A percentile compares a stretch with the other conserved stretches of the same genome.
Conservation (phyloP, 1,140 invertebrate species). For the Calephelis nemesis region DNA sequence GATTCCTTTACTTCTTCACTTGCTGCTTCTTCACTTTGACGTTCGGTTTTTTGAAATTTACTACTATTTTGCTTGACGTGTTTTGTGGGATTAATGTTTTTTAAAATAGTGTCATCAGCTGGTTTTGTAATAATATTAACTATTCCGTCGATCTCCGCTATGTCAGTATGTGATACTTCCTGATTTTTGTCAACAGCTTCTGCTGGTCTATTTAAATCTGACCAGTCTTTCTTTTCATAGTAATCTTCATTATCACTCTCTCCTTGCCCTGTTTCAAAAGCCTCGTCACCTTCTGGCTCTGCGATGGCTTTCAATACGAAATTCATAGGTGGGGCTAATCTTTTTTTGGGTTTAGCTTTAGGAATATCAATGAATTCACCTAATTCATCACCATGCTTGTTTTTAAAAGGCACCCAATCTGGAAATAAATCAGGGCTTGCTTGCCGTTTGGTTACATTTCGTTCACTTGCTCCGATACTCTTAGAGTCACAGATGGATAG, state of each 20-base stretch:
- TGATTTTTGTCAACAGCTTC: constrained; percentile 33
- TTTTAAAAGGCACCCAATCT: constrained; percentile 70
- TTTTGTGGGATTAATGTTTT: constrained; percentile 24
- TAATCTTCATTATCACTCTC: constrained; percentile 58
- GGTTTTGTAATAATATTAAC: constrained; percentile 56
- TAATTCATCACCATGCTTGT: constrained; percentile 62
- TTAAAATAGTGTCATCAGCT: constrained; percentile 20
- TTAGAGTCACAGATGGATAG: constrained; percentile 35
- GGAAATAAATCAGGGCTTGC: constrained; percentile 53
- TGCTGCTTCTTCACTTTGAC: constrained; percentile 21
- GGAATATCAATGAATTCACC: constrained; percentile 56
- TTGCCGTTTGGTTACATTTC: constrained; percentile 55
- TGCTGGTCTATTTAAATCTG: constrained; percentile 43
- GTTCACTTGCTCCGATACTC: constrained; percentile 53
- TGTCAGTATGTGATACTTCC: constrained; percentile 41
- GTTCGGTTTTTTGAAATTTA: not conserved
- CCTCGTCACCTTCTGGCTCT: constrained; percentile 51
- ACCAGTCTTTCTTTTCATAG: constrained; percentile 68
- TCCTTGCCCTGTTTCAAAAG: constrained; percentile 53
- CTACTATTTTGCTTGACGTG: not conserved
- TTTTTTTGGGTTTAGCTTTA: constrained; percentile 59
- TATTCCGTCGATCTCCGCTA: constrained; percentile 61
- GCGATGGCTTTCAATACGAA: constrained; percentile 53
- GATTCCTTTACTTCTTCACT: constrained; percentile 26
- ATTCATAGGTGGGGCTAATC: constrained; percentile 60